These are phyloP conservation scores for Aphis craccivora DNA, from an alignment of 1,140 invertebrate genomes.

Conservation along the genomic window DNA sequence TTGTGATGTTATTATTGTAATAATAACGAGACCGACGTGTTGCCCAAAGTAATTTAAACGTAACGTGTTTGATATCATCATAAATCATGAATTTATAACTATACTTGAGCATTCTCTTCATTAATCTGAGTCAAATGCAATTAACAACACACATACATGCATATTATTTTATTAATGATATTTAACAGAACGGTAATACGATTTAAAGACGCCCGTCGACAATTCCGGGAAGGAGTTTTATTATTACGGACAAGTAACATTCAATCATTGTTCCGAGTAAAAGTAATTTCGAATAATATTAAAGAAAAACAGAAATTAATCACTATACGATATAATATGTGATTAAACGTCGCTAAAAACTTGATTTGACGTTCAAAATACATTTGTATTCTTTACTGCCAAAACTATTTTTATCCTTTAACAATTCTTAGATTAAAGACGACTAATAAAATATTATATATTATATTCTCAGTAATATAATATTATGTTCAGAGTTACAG, in stretches of 20 bases:
- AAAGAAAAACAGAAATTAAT: conserved; percentile 1
- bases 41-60: neutral
- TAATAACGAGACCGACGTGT: neutral
- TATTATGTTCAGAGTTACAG: neutral
- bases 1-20: neutral
- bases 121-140: conserved; percentile 40
- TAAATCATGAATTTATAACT: neutral
- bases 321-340: neutral
- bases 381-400: no score
- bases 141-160: neutral
- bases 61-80: neutral
- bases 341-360: neutral
- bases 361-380: neutral
- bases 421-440: neutral
- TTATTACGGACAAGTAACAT: conserved; percentile 18
- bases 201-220: conserved; percentile 21
- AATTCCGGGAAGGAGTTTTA: neutral
- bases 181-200: conserved; percentile 26
- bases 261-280: neutral
- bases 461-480: neutral
- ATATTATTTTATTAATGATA: conserved; percentile 18
- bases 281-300: neutral
- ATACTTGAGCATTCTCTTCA: neutral
- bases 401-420: neutral
- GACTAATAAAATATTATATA: neutral